Percentiles rank a stretch among this genome's conserved stretches.
Evolutionary conservation across 2,797 vertebrate genomes (phyloP).

Genomic region (Gobionotothen gibberifrons): DNA sequence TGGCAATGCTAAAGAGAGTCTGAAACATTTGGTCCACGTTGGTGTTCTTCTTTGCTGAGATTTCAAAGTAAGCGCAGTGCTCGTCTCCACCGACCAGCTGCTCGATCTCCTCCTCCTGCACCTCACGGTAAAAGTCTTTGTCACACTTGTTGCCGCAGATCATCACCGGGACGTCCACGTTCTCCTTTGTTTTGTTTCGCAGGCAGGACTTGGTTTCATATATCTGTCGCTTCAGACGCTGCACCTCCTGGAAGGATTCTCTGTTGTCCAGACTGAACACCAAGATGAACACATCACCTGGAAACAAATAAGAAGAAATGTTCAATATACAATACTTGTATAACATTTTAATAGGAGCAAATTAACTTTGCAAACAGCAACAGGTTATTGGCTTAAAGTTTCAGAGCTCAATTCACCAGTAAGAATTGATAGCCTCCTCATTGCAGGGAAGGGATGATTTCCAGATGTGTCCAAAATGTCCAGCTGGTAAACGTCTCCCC

Average conservation of each 20-base stretch:
- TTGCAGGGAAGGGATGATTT: slow-evolving; percentile 97
- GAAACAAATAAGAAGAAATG: slow-evolving; percentile 8
- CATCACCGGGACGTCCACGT: slow-evolving; percentile 92
- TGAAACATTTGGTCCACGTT: slow-evolving; percentile 97
- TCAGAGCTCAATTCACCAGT: slow-evolving; percentile 87
- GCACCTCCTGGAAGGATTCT: slow-evolving; percentile 96
- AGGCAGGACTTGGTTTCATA: slow-evolving; percentile 96
- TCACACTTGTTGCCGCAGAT: slow-evolving; percentile 98
- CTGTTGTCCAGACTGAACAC: slow-evolving; percentile 97
- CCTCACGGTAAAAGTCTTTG: slow-evolving; percentile 91
- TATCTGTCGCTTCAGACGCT: slow-evolving; percentile 95
- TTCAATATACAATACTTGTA: slow-evolving; percentile 15
- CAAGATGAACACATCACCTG: slow-evolving; percentile 96
- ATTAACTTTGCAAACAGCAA: not conserved
- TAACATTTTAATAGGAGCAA: too few relatives aligned
- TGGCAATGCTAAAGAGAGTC: slow-evolving; percentile 94
- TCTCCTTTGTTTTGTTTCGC: slow-evolving; percentile 96
- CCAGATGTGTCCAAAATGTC: slow-evolving; percentile 98
- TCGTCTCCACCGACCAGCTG: slow-evolving; percentile 88
- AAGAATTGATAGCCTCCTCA: slow-evolving; percentile 96
- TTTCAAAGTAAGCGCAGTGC: slow-evolving; percentile 95
- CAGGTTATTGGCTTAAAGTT: not conserved
- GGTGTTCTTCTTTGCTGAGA: slow-evolving; percentile 96
- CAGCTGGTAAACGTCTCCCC: slow-evolving; percentile 94
- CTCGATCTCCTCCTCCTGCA: slow-evolving; percentile 90